Percentiles rank a stretch among this genome's conserved stretches.
These are phyloP conservation scores for Illadopsis cleaveri DNA, from an alignment of 2,113 vertebrate species.

Conservation along the genomic window DNA sequence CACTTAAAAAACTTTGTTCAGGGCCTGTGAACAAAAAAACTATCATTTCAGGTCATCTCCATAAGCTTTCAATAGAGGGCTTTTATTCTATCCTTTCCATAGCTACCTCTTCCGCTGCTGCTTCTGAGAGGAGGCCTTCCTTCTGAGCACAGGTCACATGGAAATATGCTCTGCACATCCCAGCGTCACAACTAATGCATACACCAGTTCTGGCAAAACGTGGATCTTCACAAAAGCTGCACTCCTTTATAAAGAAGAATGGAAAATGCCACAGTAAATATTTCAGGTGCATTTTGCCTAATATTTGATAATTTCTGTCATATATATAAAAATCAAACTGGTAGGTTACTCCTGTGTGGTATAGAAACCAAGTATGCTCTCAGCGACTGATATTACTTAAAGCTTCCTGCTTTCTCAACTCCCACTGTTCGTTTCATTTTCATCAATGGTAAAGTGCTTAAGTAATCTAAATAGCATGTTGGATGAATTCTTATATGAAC, in stretches of 20 bases:
- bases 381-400: background rate
- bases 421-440: background rate
- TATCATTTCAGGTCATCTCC: background rate
- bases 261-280: background rate
- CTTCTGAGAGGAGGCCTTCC: conserved; percentile 96
- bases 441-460: background rate
- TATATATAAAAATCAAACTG: background rate
- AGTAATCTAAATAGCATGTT: background rate
- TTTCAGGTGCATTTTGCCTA: background rate
- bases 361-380: background rate
- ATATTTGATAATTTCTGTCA: background rate
- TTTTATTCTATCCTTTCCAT: background rate
- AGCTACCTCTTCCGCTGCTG: conserved; percentile 94
- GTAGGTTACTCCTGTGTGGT: background rate
- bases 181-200: conserved; percentile 98
- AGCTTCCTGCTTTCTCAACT: background rate
- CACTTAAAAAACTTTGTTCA: background rate
- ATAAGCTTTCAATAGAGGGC: background rate
- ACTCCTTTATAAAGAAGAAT: conserved; percentile 79
- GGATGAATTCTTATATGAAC: background rate
- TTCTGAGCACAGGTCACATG: conserved; percentile 97
- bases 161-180: conserved; percentile 98
- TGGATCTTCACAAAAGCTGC: conserved; percentile 95
- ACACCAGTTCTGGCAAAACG: conserved; percentile 97
- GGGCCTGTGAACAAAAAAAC: background rate